phyloP scores from a whole-genome alignment of 2,797 vertebrate genomes.

The Sparidentex hasta region DNA sequence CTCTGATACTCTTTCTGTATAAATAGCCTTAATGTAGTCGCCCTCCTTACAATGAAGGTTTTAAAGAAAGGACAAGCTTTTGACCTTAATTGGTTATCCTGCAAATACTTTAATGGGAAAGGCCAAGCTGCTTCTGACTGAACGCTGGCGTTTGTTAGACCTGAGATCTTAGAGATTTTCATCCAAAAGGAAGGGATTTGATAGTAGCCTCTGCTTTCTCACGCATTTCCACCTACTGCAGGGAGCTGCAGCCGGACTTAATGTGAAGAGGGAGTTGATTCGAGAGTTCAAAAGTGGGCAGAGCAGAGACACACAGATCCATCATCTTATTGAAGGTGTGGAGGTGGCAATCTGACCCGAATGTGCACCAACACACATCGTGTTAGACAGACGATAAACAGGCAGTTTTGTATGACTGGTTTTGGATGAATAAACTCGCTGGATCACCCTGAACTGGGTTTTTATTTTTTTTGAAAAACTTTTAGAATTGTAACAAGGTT shows the following conservation, averaged over 20 bases:
- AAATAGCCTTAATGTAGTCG: constrained; percentile 74
- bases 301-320: neutral
- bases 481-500: neutral
- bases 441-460: neutral
- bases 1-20: constrained; percentile 63
- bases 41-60: constrained; percentile 71
- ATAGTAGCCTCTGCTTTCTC: neutral
- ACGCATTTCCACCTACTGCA: neutral
- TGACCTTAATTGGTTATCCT: constrained; percentile 66
- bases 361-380: neutral
- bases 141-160: neutral
- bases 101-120: constrained; percentile 46
- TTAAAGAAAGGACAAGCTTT: constrained; percentile 65
- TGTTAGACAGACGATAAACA: neutral
- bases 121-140: constrained; percentile 27
- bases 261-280: constrained; percentile 1
- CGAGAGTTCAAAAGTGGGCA: neutral
- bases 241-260: neutral
- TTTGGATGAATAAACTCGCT: neutral
- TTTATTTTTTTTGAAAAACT: neutral
- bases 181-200: neutral
- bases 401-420: neutral
- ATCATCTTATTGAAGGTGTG: constrained; percentile 9
- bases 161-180: constrained; percentile 10
- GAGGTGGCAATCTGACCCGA: neutral